Conservation (phyloP, 2,888 invertebrate genomes). For the Platypus cylindrus region DNA sequence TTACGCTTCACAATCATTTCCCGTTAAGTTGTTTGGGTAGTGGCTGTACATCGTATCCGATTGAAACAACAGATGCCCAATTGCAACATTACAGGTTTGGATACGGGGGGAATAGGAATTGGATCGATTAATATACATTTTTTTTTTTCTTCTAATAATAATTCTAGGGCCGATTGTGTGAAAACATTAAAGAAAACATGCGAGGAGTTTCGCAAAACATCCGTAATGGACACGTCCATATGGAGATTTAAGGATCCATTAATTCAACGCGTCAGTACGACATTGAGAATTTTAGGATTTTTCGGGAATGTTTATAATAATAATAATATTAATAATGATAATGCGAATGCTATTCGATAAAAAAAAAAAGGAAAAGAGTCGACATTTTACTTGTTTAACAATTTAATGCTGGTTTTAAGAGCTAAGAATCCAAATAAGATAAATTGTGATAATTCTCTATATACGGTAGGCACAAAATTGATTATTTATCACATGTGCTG, state of each 20-base stretch:
- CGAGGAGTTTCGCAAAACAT: conserved; percentile 67
- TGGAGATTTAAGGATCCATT: conserved; percentile 78
- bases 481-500: too few relatives aligned
- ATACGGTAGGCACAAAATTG: too few relatives aligned
- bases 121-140: too few relatives aligned
- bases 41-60: conserved; percentile 67
- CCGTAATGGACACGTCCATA: conserved; percentile 72
- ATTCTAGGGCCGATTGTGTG: conserved; percentile 69
- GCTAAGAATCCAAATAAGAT: too few relatives aligned
- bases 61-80: conserved; percentile 72
- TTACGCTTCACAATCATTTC: conserved; percentile 86
- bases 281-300: conserved; percentile 61
- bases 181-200: conserved; percentile 74
- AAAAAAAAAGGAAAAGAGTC: conserved; percentile 15
- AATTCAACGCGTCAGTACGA: conserved; percentile 53
- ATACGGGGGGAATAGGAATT: too few relatives aligned
- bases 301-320: conserved; percentile 29
- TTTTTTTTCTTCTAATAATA: too few relatives aligned
- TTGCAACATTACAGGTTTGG: conserved; percentile 79
- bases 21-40: conserved; percentile 79
- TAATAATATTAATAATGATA: conserved; percentile 7
- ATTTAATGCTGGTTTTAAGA: too few relatives aligned
- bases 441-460: too few relatives aligned
- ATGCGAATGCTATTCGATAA: conserved; percentile 12
- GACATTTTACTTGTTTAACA: too few relatives aligned